Conservation (phyloP, 2,888 invertebrate genomes). For the Chirona hameri region DNA sequence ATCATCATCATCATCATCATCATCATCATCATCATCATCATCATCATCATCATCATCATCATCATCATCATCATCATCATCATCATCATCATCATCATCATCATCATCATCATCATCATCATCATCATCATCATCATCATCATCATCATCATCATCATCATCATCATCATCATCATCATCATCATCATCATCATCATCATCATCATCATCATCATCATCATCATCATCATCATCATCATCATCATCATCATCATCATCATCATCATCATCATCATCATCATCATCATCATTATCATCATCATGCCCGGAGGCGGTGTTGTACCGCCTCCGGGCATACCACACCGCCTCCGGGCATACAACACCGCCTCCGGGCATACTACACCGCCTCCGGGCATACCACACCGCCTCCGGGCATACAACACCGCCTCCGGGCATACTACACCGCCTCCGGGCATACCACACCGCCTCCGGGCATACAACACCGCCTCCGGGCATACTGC, state of each 20-base stretch:
- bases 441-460: no score
- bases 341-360: no score
- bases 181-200: constrained; percentile 22
- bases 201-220: constrained; percentile 22
- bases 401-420: no score
- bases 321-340: no score
- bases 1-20: constrained; percentile 22
- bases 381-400: no score
- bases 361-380: no score
- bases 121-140: constrained; percentile 22
- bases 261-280: no score
- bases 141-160: constrained; percentile 22
- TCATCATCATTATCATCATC: no score
- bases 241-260: constrained; percentile 22
- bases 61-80: constrained; percentile 22
- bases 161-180: constrained; percentile 22
- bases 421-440: no score
- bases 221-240: constrained; percentile 5
- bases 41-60: constrained; percentile 22
- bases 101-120: constrained; percentile 22
- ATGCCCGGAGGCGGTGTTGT: no score
- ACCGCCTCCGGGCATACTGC: no score
- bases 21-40: constrained; percentile 22
- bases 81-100: constrained; percentile 22
- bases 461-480: no score